Conservation (phyloP, 2,888 invertebrate species). For the Ormyrus nitidulus region DNA sequence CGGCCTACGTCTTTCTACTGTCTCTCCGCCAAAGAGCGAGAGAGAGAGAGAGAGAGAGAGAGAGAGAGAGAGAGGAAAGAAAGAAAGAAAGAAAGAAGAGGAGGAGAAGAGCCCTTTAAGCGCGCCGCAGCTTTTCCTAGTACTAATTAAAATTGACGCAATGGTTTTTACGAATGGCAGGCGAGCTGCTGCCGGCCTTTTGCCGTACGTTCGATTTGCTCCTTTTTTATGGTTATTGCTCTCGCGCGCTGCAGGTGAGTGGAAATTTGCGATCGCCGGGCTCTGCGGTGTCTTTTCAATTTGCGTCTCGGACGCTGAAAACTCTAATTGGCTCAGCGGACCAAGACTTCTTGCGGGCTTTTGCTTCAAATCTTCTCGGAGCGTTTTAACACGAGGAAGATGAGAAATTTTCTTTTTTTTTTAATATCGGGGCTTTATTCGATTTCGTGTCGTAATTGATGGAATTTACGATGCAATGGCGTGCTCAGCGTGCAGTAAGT, state of each 20-base stretch:
- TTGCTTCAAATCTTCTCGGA: too few species aligned
- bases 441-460: too few species aligned
- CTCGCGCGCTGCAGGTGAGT: background rate
- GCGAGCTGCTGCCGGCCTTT: too few species aligned
- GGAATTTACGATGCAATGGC: too few species aligned
- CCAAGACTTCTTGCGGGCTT: too few species aligned
- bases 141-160: conserved; percentile 56
- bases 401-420: too few species aligned
- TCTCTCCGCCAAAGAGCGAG: background rate
- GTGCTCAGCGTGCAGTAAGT: too few species aligned
- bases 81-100: conserved; percentile 2
- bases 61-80: background rate
- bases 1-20: conserved; percentile 38
- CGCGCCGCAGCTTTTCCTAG: conserved; percentile 43
- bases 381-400: too few species aligned
- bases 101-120: conserved; percentile 20
- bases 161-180: conserved; percentile 29
- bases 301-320: background rate
- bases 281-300: background rate
- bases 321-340: too few species aligned
- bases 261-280: background rate
- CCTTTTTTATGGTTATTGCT: conserved; percentile 16
- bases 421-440: too few species aligned
- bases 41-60: conserved; percentile 2
- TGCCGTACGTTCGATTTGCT: conserved; percentile 6